Conservation (phyloP, 2,797 vertebrate species). For the Leucoraja ocellata region DNA sequence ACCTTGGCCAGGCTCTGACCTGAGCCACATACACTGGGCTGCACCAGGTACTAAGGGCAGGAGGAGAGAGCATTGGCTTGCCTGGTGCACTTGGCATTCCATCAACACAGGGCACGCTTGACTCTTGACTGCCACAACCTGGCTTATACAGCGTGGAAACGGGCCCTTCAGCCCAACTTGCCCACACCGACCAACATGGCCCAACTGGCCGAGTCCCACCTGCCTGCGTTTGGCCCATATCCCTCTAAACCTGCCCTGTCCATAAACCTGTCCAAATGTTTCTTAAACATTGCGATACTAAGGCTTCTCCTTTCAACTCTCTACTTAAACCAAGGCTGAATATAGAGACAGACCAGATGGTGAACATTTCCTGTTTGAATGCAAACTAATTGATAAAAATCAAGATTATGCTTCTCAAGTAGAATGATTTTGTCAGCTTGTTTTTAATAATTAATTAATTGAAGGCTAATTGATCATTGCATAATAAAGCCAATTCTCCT, state of each 20-base stretch:
- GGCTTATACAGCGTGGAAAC: too few species aligned
- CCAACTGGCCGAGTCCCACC: too few species aligned
- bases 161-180: too few species aligned
- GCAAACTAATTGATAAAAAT: neutral
- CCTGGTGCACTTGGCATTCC: too few species aligned
- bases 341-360: neutral
- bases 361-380: neutral
- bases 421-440: slow-evolving; percentile 7
- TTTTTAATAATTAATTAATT: neutral
- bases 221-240: too few species aligned
- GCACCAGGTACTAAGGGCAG: neutral
- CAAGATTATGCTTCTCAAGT: neutral
- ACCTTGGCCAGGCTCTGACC: neutral
- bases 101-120: neutral
- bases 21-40: neutral
- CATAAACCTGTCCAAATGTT: too few species aligned
- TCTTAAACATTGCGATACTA: too few species aligned
- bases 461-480: neutral
- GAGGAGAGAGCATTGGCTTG: neutral
- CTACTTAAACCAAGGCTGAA: neutral
- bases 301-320: neutral
- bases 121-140: too few species aligned
- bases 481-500: neutral
- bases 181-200: too few species aligned
- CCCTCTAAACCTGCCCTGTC: too few species aligned